Evolutionary conservation across 1,140 invertebrate genomes (phyloP).

Genomic region (Leptinotarsa texana): DNA sequence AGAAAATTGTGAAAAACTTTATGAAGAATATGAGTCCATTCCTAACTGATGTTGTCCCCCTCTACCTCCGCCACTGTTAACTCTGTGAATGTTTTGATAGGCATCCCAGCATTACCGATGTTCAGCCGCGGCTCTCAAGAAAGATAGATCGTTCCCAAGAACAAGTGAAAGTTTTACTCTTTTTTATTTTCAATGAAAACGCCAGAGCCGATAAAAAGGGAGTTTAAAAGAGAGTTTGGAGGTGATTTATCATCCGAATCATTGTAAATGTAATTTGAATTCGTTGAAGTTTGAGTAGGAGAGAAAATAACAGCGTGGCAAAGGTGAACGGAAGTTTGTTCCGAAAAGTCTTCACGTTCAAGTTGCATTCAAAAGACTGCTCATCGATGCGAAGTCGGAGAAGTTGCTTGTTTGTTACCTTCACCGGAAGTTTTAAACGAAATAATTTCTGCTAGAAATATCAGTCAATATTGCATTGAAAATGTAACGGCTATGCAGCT

Average conservation of each 20-base stretch:
- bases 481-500: too few relatives aligned
- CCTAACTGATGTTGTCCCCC: too few relatives aligned
- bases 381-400: background rate
- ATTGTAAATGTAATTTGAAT: background rate
- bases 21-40: too few relatives aligned
- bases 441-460: too few relatives aligned
- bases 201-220: background rate
- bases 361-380: background rate
- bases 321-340: too few relatives aligned
- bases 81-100: background rate
- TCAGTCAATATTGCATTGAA: too few relatives aligned
- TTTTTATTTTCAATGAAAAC: slow-evolving; percentile 7
- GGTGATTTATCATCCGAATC: slow-evolving; percentile 1
- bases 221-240: slow-evolving; percentile 3
- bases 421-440: background rate
- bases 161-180: slow-evolving; percentile 5
- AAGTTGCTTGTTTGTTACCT: background rate
- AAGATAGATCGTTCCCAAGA: background rate
- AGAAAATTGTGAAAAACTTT: too few relatives aligned
- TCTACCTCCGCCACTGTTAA: background rate
- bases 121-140: background rate
- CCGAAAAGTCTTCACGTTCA: too few relatives aligned
- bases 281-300: background rate
- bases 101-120: background rate
- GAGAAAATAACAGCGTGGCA: background rate